Base-by-base conservation (phyloP, 2,888 invertebrate species). In the Caradrina kadenii region DNA sequence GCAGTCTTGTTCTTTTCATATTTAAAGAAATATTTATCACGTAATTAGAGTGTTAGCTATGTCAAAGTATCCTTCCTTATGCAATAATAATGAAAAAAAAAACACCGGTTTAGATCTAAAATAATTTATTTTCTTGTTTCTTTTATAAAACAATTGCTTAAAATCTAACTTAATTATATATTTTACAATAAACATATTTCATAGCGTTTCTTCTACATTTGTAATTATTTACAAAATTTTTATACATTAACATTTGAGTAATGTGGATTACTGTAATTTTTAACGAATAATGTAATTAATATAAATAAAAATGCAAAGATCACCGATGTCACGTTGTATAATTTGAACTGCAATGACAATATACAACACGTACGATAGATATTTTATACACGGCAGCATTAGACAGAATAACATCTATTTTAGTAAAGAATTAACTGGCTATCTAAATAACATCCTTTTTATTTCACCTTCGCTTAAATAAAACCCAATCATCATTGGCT, bases 61-160 rank as follows among this genome's bases (percentile, higher is more conserved):
- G 8, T 8, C 45, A 4, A 17, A 45, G 45, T 17, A 6, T n/a
- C 0, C n/a, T 8, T n/a, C 0, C n/a, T 8, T n/a, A 7, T 8
- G n/a, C 49, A 19, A 17, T 49, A 49, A 54, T 3, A 26, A 17
- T 8, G 13, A 10, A 19, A 62, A 80, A 76, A 2, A 75, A 74
- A 82, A 79, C 63, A 49, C 50, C 42, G 26, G 35, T 26, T 54
- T 93, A 92, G 90, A 92, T 94, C 95, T 96, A 95, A 95, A 96
- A 96, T 96, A 96, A 93, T 95, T 94, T 95, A 95, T 94, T 94
- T 90, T 90, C 89, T 88, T 91, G 90, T 92, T 92, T 89, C 90
- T 92, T 93, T 95, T 95, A 94, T 93, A 95, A 95, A 95, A 95
- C 94, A 95, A 94, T 94, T 83, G 88, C 92, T 94, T 94, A 93